These are phyloP conservation scores for Hydroisotoma schaefferi DNA, from an alignment of 2,888 invertebrate species.

Conservation along the genomic window DNA sequence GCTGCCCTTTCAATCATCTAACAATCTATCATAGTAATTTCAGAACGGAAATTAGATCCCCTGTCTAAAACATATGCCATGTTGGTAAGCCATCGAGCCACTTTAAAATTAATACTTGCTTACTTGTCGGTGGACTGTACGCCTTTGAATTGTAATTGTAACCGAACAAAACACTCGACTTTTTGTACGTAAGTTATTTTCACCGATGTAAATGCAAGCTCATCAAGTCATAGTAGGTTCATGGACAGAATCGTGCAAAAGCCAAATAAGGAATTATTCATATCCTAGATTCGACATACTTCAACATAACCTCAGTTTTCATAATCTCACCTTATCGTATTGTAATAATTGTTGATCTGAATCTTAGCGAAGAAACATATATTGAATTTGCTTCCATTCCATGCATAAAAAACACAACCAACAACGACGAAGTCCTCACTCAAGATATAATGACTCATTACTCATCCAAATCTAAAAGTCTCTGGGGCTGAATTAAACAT, in stretches of 20 bases:
- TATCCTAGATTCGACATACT: not conserved
- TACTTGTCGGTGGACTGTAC: too few relatives aligned
- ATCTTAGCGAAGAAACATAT: not conserved
- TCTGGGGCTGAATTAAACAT: too few relatives aligned
- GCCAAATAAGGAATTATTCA: slow-evolving; percentile 4
- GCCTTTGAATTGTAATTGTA: not conserved
- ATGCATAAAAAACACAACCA: too few relatives aligned
- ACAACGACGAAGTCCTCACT: too few relatives aligned
- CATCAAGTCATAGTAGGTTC: too few relatives aligned
- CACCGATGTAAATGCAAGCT: too few relatives aligned
- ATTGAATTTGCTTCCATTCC: not conserved
- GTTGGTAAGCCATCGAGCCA: not conserved
- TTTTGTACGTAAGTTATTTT: too few relatives aligned
- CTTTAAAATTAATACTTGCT: not conserved
- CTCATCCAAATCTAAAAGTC: too few relatives aligned
- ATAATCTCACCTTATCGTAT: not conserved
- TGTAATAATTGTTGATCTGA: not conserved
- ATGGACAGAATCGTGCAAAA: slow-evolving; percentile 3
- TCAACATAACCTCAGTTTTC: not conserved
- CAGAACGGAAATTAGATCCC: slow-evolving; percentile 11
- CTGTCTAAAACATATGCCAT: not conserved
- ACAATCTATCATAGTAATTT: slow-evolving; percentile 4
- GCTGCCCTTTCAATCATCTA: not conserved
- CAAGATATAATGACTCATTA: too few relatives aligned
- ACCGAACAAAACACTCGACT: not conserved